These are phyloP conservation scores for Fistularia commersonii DNA, from an alignment of 2,797 vertebrate genomes.

Conservation along the genomic window DNA sequence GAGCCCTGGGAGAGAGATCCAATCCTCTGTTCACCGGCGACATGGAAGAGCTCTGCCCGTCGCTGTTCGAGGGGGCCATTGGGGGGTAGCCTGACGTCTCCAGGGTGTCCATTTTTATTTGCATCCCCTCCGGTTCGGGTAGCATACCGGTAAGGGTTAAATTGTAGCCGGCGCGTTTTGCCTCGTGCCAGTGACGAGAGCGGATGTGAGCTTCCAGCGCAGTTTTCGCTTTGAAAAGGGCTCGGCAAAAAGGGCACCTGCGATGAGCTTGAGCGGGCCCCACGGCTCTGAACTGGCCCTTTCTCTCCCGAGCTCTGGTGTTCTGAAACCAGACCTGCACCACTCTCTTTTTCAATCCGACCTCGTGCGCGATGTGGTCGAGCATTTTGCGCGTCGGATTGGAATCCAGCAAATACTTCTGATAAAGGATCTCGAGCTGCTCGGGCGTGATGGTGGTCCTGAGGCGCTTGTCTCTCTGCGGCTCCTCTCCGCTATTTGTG, in stretches of 20 bases:
- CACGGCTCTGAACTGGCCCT: conserved; percentile 96
- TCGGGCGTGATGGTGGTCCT: conserved; percentile 98
- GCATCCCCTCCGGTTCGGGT: conserved; percentile 88
- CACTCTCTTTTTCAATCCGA: conserved; percentile 97
- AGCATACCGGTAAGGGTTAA: conserved; percentile 88
- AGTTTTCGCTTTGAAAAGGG: conserved; percentile 98
- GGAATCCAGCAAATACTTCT: conserved; percentile 97
- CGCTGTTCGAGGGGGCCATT: conserved; percentile 80
- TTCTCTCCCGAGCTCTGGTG: conserved; percentile 94
- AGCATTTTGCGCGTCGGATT: conserved; percentile 99
- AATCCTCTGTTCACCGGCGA: conserved; percentile 93
- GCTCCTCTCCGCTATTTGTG: conserved; percentile 94
- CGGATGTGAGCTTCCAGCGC: conserved; percentile 97
- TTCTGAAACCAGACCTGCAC: conserved; percentile 99
- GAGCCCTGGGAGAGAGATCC: conserved; percentile 91
- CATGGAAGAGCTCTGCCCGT: conserved; percentile 90
- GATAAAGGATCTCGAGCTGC: conserved; percentile 97
- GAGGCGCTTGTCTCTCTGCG: conserved; percentile 95
- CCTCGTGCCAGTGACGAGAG: conserved; percentile 98
- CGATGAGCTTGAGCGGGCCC: conserved; percentile 96
- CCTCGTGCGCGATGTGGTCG: conserved; percentile 98
- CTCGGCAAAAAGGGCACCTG: conserved; percentile 95
- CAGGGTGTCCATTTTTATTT: conserved; percentile 91
- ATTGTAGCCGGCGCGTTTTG: conserved; percentile 97
- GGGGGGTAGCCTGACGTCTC: conserved; percentile 87